Evolutionary conservation across 2,888 invertebrate species (phyloP), one percentile per base, ranked within the genome.

Genomic region (Caprella mutica): DNA sequence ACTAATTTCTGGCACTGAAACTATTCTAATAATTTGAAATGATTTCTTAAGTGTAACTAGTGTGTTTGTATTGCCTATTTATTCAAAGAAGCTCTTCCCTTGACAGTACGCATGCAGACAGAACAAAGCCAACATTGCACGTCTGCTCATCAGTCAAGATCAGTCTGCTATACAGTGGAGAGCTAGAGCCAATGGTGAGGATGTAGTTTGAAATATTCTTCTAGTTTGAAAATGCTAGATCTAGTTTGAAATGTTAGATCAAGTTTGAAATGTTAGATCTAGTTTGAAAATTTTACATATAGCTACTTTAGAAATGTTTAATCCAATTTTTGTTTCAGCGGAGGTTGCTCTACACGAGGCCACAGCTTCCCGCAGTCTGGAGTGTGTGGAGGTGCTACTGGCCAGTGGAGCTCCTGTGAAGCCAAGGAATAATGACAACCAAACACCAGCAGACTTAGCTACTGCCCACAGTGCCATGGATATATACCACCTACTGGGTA

Each of bases 341-440:
- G 85, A 85, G 76, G 91, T 92, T 26, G 85, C 93, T 6, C 74
- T 94, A 56, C 94, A 94, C 69, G 89, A 90, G 71, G 92, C 92
- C 35, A 89, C 92, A 14, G 82, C 81, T 69, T 75, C 80, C 67
- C 92, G 92, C 9, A 84, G 86, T 70, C 75, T 82, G 50, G 85
- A 87, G 44, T 88, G 87, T 65, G 79, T 88, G 26, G 72, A 80
- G 76, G 79, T 78, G 42, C 73, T 86, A 9, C 71, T 85, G 56
- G 77, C 78, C 61, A 73, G 82, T 50, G 58, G 85, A 71, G 90
- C 90, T 2, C 90, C 92, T 0, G 80, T 84, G 9, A 79, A 86
- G 69, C 90, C 93, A 0, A 78, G 93, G 66, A 88, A 88, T 14
- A 76, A 81, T 48, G 78, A 80, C 17, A 68, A 69, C 44, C 82